Base-by-base conservation (phyloP, 2,113 vertebrate genomes). In the Mesocricetus auratus region DNA sequence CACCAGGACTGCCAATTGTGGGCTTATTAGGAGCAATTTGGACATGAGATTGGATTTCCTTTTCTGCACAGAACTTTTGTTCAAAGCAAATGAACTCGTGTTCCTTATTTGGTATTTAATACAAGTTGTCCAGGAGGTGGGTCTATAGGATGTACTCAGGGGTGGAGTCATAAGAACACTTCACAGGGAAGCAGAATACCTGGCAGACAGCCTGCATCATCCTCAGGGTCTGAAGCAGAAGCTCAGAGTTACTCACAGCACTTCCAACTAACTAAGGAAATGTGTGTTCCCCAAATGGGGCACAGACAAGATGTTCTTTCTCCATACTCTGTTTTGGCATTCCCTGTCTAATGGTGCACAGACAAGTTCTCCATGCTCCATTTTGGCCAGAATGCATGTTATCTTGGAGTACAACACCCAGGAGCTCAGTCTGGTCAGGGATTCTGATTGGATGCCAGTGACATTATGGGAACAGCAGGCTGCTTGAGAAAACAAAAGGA, bases 21-120 rank as follows among this genome's bases (percentile, higher is more conserved):
- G 88, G 78, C 82, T 97, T 94, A 94, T 94, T 97, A 96, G 94
- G 62, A 91, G 21, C 92, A 98, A 97, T 96, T 97, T 96, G 79
- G 66, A 93, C 19, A 2, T 10, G 17, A 96, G 90, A 97, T 96
- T 97, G 92, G 82, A 96, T 97, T 96, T 97, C 89, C 75, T 94
- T 94, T 94, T 86, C 92, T 94, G 90, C 50, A 74, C 60, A 86
- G 92, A 95, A 96, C 53, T 86, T 95, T 95, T 95, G 86, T 97
- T 96, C 12, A 19, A 94, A 96, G 94, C 77, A 95, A 95, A 96
- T 96, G 96, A 96, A 97, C 95, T 95, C 75, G 29, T 91, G 89
- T 82, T 93, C 56, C 22, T 97, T 42, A 15, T 64, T 94, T 75
- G 91, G 81, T 86, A 60, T 95, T 88, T 78, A 95, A 95, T 95